Conservation (phyloP, 35 echinoderm and acorn worm species). For the Patiria miniata region DNA sequence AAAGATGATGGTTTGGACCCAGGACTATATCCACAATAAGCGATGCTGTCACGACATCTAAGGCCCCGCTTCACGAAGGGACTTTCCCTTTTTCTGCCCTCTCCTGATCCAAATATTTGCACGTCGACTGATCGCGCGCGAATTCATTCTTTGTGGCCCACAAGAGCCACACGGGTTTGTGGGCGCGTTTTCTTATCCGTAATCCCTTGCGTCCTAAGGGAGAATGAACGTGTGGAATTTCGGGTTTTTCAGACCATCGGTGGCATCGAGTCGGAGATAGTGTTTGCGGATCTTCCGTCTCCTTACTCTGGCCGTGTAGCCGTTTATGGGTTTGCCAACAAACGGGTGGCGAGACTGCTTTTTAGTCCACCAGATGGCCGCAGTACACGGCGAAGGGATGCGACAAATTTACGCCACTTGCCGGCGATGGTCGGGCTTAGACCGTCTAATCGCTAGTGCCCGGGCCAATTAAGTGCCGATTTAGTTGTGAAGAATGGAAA, state of each 20-base stretch:
- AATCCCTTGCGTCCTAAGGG: not conserved
- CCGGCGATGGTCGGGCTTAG: not conserved
- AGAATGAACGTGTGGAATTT: not conserved
- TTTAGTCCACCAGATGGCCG: constrained; percentile 24
- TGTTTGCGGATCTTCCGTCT: not conserved
- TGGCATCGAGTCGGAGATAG: not conserved
- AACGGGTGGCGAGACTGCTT: not conserved
- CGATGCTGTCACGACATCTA: not conserved
- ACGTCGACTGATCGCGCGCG: constrained; percentile 26
- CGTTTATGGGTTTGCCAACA: not conserved
- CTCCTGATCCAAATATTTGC: constrained; percentile 16
- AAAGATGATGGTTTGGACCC: not conserved
- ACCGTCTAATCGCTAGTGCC: constrained; percentile 9
- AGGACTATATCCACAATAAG: not conserved
- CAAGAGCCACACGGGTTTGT: not conserved
- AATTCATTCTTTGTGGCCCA: not conserved
- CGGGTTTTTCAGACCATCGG: not conserved
- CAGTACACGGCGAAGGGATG: not conserved
- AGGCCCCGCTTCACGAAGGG: not conserved
- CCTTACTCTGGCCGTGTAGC: not conserved
- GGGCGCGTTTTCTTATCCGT: constrained; percentile 7
- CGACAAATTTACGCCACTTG: constrained; percentile 20
- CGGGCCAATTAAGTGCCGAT: constrained; percentile 27
- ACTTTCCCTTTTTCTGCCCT: not conserved
- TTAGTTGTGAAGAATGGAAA: constrained; percentile 15